phyloP scores from a whole-genome alignment of 2,888 invertebrate species.

The Eubasilissa splendida region DNA sequence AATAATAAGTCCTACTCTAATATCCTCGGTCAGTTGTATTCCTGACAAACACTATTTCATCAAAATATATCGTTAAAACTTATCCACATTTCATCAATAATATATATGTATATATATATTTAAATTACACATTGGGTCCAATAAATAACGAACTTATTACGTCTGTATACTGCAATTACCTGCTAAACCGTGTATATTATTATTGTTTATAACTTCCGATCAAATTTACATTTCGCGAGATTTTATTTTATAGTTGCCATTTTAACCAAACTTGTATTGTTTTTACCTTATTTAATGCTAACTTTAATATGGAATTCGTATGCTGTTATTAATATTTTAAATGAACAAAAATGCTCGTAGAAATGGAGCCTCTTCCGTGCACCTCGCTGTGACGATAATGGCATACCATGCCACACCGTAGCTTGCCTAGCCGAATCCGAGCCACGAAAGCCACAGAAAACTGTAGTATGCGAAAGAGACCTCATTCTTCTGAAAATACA shows the following conservation, averaged over 20 bases:
- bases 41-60: neutral
- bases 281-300: neutral
- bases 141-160: constrained; percentile 45
- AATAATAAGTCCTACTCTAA: constrained; percentile 5
- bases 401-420: too few species aligned
- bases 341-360: neutral
- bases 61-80: constrained; percentile 2
- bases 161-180: constrained; percentile 20
- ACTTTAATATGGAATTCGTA: neutral
- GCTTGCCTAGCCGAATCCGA: too few species aligned
- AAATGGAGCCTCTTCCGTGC: too few species aligned
- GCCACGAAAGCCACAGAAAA: too few species aligned
- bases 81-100: constrained; percentile 8
- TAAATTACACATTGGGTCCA: constrained; percentile 48
- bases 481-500: too few species aligned
- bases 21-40: constrained; percentile 1
- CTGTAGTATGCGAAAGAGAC: too few species aligned
- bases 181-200: neutral
- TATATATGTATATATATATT: constrained; percentile 21
- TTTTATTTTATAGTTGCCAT: neutral
- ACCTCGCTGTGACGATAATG: too few species aligned
- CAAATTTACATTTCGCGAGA: neutral
- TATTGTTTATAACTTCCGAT: neutral
- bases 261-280: neutral
- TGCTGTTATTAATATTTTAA: neutral